Conservation (phyloP, 2,797 vertebrate species). For the Leucoraja ocellata region DNA sequence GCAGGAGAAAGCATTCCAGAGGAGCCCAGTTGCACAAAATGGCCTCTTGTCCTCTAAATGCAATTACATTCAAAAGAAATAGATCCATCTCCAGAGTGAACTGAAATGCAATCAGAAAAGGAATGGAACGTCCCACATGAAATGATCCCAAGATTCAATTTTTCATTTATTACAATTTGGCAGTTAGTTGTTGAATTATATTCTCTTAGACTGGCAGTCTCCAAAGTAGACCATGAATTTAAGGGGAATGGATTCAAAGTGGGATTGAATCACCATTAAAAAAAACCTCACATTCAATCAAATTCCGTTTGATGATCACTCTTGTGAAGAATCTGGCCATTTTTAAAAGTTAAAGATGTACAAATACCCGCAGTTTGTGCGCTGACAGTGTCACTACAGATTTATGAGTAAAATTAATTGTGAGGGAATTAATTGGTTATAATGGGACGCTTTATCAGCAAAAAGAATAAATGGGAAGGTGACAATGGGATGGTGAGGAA, state of each 20-base stretch:
- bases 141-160: constrained; percentile 52
- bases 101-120: constrained; percentile 49
- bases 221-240: constrained; percentile 48
- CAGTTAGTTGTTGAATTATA: constrained; percentile 49
- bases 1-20: not conserved
- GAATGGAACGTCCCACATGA: constrained; percentile 49
- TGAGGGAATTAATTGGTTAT: not conserved
- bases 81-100: constrained; percentile 48
- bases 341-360: too few species aligned
- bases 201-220: constrained; percentile 45
- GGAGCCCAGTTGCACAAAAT: constrained; percentile 40
- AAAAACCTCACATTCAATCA: constrained; percentile 24
- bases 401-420: not conserved
- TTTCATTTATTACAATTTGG: constrained; percentile 51
- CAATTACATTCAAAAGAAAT: constrained; percentile 52
- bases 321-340: too few species aligned
- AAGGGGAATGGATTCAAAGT: constrained; percentile 45
- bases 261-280: constrained; percentile 41
- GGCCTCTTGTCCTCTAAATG: constrained; percentile 45
- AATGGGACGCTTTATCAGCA: too few species aligned
- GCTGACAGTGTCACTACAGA: not conserved
- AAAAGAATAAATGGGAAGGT: too few species aligned
- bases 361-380: too few species aligned
- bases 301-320: constrained; percentile 39
- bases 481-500: too few species aligned